Evolutionary conservation across 2,113 vertebrate genomes (phyloP).

Genomic region (Lepisosteus oculatus): DNA sequence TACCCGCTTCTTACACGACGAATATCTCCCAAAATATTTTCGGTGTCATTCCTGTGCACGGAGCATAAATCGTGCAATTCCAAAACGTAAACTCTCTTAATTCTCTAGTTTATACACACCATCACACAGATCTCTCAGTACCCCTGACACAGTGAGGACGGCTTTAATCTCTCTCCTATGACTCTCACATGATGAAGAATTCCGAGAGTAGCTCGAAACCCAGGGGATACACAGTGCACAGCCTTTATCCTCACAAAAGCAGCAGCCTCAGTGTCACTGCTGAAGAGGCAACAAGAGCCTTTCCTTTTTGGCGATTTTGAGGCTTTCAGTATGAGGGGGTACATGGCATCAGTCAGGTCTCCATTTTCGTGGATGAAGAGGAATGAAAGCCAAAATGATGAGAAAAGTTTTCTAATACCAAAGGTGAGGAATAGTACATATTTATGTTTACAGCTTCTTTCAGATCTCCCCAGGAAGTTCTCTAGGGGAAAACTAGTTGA

Average conservation of each 20-base stretch:
- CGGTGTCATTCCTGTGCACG: too few relatives aligned
- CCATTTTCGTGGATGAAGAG: constrained; percentile 37
- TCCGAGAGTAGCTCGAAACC: constrained; percentile 26
- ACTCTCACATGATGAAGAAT: constrained; percentile 75
- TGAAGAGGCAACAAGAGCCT: background rate
- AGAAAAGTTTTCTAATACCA: constrained; percentile 69
- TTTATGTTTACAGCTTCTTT: background rate
- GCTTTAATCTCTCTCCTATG: constrained; percentile 64
- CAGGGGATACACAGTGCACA: constrained; percentile 20
- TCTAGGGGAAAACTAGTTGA: too few relatives aligned
- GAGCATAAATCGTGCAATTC: too few relatives aligned
- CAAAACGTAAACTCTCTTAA: too few relatives aligned
- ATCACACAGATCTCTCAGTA: too few relatives aligned
- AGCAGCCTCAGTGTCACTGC: background rate
- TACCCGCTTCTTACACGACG: too few relatives aligned
- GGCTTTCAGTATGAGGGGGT: constrained; percentile 42
- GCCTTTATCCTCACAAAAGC: too few relatives aligned
- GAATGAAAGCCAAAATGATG: constrained; percentile 35
- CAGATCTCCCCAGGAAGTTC: background rate
- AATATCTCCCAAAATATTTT: too few relatives aligned
- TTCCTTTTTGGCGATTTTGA: constrained; percentile 1
- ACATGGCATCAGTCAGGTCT: constrained; percentile 32
- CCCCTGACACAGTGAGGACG: constrained; percentile 22
- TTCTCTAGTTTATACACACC: too few relatives aligned
- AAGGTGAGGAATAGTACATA: constrained; percentile 64